Base-by-base conservation (phyloP, 2,888 invertebrate species). In the Drosophila quinaria region DNA sequence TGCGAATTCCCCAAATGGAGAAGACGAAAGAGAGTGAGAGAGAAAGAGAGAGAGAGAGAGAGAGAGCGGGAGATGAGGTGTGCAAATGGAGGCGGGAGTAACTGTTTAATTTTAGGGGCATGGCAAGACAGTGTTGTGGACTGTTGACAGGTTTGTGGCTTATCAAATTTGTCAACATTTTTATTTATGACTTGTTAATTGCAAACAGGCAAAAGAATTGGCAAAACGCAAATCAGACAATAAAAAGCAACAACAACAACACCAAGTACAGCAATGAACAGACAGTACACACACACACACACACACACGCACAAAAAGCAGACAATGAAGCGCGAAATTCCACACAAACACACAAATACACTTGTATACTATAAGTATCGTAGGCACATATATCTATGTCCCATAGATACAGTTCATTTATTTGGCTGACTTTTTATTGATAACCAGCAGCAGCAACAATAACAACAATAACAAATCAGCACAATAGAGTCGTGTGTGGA, bases 121-220 rank as follows among this genome's bases (percentile, higher is more conserved):
- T 50, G 64, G 39, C 39, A 42, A 10, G 35, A 31, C 29, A 35
- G 35, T 47, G 47, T n/a, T 63, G 47, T 65, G 50, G 46, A 51
- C 58, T 56, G 54, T 56, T 69, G 72, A 69, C 81, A 69, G 75
- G 78, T 72, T 65, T 65, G 78, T 51, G 63, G 83, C 74, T 80
- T 80, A 80, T 80, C 80, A 80, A 82, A 76, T 80, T 49, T 88
- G 87, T 88, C 88, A 83, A 81, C 77, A 78, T 78, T 85, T 82
- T 87, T 82, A 90, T 88, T 89, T 91, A 89, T 78, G 80, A 86
- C 78, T 80, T 90, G 83, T 85, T 90, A 84, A 89, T 90, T 89
- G 82, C 78, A 86, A 81, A 88, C 76, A 81, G 80, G 74, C 80
- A 69, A 87, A 80, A 80, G 74, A 81, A 83, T 79, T 82, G 80